Conservation (phyloP, 2,113 vertebrate genomes). For the Mormyrus lacerda region DNA sequence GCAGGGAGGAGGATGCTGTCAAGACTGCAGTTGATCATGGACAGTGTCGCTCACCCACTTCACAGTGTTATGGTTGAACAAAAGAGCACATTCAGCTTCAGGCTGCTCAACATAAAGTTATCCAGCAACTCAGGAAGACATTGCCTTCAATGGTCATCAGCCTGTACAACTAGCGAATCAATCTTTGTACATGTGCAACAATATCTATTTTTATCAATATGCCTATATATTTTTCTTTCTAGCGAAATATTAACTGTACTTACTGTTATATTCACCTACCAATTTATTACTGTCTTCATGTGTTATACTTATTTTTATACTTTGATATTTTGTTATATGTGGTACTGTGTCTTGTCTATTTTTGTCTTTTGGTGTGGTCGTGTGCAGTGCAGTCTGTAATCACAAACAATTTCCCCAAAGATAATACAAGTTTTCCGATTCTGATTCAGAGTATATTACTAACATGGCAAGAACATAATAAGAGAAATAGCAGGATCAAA, state of each 20-base stretch:
- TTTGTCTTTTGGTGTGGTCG: neutral
- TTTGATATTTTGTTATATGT: neutral
- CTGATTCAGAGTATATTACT: neutral
- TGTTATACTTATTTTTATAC: neutral
- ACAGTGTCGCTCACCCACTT: neutral
- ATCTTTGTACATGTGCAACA: neutral
- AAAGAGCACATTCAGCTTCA: neutral
- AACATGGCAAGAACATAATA: neutral
- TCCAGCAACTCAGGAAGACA: neutral
- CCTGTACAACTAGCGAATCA: neutral
- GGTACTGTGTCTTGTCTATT: neutral
- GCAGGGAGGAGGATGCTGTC: neutral
- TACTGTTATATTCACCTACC: neutral
- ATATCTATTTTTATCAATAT: neutral
- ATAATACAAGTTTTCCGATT: neutral
- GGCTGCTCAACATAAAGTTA: neutral
- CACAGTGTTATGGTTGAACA: neutral
- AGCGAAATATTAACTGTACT: neutral
- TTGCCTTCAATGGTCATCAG: neutral
- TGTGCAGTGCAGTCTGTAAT: neutral
- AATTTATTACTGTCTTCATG: neutral
- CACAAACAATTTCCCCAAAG: neutral
- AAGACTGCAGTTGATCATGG: neutral
- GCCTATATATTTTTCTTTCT: neutral
- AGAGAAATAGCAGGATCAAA: neutral